Evolutionary conservation across 2,888 invertebrate species (phyloP).

Genomic region (Oscheius sp.): DNA sequence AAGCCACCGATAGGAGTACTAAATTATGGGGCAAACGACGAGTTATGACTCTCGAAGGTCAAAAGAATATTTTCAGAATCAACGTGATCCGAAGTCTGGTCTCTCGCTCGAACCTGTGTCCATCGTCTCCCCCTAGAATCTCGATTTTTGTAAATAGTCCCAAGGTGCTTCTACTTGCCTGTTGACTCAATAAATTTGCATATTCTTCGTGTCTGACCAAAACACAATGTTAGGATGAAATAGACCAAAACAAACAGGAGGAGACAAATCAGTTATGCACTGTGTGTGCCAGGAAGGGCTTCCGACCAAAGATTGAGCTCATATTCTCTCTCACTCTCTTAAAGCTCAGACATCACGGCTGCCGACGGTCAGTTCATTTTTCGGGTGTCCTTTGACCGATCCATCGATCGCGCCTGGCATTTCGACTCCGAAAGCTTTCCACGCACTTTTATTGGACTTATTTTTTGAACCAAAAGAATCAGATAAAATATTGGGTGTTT

Average conservation of each 20-base stretch:
- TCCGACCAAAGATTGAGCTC: background rate
- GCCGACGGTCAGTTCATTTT: slow-evolving; percentile 5
- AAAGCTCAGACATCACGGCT: too few relatives aligned
- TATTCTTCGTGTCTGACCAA: too few relatives aligned
- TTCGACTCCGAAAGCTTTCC: too few relatives aligned
- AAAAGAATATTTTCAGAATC: background rate
- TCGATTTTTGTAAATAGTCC: background rate
- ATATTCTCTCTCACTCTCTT: background rate
- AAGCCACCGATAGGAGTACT: background rate
- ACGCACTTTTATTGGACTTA: too few relatives aligned
- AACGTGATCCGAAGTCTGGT: background rate
- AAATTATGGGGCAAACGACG: background rate
- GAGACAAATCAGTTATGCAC: too few relatives aligned
- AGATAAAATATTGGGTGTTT: too few relatives aligned
- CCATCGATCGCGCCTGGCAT: slow-evolving; percentile 3
- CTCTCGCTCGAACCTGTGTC: background rate
- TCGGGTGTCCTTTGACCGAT: slow-evolving; percentile 14
- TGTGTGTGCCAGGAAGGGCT: background rate
- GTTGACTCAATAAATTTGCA: background rate
- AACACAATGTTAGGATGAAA: too few relatives aligned
- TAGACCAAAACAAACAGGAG: too few relatives aligned
- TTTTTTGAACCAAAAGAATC: too few relatives aligned
- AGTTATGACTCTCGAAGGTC: background rate
- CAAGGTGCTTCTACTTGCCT: background rate
- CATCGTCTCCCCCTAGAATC: background rate